Conservation (phyloP, 2,113 vertebrate genomes). For the Protobothrops mucrosquamatus region DNA sequence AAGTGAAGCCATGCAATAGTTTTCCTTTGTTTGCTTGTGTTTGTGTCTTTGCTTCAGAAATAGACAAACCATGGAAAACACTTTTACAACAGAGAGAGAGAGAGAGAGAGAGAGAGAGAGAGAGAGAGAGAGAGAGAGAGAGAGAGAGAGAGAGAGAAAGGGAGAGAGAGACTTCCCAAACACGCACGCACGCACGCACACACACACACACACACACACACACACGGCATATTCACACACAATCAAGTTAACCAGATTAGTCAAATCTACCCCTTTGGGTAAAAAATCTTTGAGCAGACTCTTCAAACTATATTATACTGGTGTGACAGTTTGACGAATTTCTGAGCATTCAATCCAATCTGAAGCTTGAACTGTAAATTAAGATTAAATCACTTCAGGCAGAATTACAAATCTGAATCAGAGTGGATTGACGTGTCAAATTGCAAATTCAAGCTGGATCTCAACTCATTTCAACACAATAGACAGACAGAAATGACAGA, state of each 20-base stretch:
- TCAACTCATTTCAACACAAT: neutral
- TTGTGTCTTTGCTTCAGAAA: neutral
- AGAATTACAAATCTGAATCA: neutral
- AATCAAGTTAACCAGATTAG: neutral
- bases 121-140: rapidly evolving
- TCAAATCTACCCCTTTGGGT: neutral
- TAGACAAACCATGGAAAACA: neutral
- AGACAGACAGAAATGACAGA: neutral
- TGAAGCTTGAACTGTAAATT: neutral
- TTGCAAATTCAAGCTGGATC: neutral
- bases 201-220: too few species aligned
- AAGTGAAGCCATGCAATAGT: neutral
- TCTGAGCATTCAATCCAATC: neutral
- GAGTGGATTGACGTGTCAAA: neutral
- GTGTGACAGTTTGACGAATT: neutral
- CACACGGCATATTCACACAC: neutral
- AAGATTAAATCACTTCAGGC: neutral
- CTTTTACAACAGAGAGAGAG: neutral
- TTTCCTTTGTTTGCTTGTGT: neutral
- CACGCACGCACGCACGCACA: too few species aligned
- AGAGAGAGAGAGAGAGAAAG: rapidly evolving
- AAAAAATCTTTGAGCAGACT: neutral
- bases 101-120: rapidly evolving
- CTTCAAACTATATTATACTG: neutral
- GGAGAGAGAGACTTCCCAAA: neutral